Percentiles rank a stretch among this genome's conserved stretches.
Conservation (phyloP, 1,140 invertebrate species). For the Meloidogyne hapla region DNA sequence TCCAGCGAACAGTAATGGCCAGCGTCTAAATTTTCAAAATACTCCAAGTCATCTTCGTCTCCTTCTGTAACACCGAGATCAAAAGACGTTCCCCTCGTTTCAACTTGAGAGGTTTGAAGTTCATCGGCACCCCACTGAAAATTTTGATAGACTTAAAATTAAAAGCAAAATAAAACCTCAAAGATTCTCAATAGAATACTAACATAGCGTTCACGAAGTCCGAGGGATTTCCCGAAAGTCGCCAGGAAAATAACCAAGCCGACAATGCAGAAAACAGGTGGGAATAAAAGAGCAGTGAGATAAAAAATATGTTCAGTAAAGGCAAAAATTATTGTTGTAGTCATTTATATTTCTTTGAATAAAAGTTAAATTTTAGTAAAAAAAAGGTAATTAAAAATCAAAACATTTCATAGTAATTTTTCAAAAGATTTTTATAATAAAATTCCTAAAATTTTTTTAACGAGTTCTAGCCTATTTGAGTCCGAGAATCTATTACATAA, state of each 20-base stretch:
- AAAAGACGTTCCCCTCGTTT: background rate
- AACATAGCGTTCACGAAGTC: slow-evolving; percentile 42
- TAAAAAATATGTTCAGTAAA: slow-evolving; percentile 40
- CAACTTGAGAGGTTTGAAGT: slow-evolving; percentile 36
- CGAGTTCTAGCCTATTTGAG: too few species aligned
- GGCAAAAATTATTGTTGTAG: slow-evolving; percentile 6
- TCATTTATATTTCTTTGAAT: slow-evolving; percentile 1
- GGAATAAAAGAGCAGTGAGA: slow-evolving; percentile 42
- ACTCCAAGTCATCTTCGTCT: background rate
- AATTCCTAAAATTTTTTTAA: too few species aligned
- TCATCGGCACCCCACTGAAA: slow-evolving; percentile 42
- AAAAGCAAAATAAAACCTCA: slow-evolving; percentile 29
- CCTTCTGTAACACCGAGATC: background rate
- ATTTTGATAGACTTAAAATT: background rate
- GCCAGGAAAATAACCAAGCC: slow-evolving; percentile 37
- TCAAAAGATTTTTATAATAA: too few species aligned
- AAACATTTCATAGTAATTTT: too few species aligned
- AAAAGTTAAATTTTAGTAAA: too few species aligned
- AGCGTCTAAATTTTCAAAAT: background rate
- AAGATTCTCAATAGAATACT: slow-evolving; percentile 40
- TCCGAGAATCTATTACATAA: too few species aligned
- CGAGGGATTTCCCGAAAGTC: slow-evolving; percentile 45
- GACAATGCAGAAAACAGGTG: slow-evolving; percentile 40
- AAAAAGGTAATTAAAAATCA: too few species aligned
- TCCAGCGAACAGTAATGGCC: slow-evolving; percentile 40